Evolutionary conservation across 2,113 vertebrate genomes (phyloP).

Genomic region (Psilopogon haemacephalus): DNA sequence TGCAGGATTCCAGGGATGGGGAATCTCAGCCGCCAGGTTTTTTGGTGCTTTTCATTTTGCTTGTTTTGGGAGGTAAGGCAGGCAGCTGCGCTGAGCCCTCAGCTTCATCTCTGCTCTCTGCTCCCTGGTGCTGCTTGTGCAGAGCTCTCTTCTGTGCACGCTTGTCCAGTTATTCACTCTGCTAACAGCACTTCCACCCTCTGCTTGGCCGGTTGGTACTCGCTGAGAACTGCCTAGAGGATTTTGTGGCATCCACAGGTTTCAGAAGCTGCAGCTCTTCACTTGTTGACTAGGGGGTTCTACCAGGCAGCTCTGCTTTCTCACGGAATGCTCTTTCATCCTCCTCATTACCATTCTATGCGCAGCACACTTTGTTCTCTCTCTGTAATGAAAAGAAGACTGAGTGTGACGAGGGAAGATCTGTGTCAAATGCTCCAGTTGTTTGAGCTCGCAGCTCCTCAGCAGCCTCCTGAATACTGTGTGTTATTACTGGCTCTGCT

Average conservation of each 20-base stretch:
- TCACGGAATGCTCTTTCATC: conserved; percentile 10
- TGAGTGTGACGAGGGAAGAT: conserved; percentile 49
- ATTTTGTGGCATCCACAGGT: neutral
- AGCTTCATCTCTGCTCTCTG: neutral
- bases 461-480: conserved; percentile 13
- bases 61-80: rapidly evolving
- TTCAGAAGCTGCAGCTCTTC: neutral
- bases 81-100: neutral
- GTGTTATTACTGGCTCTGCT: neutral
- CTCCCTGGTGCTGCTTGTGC: neutral
- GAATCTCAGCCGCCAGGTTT: neutral
- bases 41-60: neutral
- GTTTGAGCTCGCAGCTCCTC: conserved; percentile 26
- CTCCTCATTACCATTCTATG: conserved; percentile 57
- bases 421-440: conserved; percentile 22
- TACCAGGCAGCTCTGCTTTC: conserved; percentile 24
- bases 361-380: conserved; percentile 31
- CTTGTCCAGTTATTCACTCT: neutral
- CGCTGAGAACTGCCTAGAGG: neutral
- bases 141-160: neutral
- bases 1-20: rapidly evolving
- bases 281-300: neutral
- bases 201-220: neutral
- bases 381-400: conserved; percentile 44
- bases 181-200: neutral